Base-by-base conservation (phyloP, 1,140 invertebrate genomes). In the Trachymyrmex septentrionalis region DNA sequence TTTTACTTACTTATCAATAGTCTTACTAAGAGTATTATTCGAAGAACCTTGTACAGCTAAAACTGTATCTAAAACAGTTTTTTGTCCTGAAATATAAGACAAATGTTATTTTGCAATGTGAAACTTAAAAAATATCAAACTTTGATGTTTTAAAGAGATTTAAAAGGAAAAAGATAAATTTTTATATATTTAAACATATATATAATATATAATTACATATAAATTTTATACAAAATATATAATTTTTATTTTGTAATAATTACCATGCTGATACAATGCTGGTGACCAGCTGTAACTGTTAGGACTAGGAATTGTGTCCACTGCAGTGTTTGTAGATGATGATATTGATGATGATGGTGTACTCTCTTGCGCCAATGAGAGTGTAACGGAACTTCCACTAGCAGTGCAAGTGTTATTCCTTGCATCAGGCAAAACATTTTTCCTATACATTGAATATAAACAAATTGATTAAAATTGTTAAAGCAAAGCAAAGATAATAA, bases 261-360 rank as follows among this genome's bases (percentile, higher is more conserved):
- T 88, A 94, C 94, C 86, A 30, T 94, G 91, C 69, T 94, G 93
- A 91, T 93, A 94, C 24, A 92, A 88, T 57, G 91, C 90, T 1
- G 94, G 94, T 14, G 92, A 89, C 93, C 93, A 94, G 72, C 91
- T 94, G 19, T 93, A 93, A 91, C 92, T 94, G 34, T 92, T 94
- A 24, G 90, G 86, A 72, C 90, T 93, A 69, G 91, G 69, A 73
- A 93, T 91, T 82, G 80, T 88, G 30, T 93, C 91, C 6, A 87
- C 85, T 75, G 84, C 12, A 67, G 86, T 91, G 44, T 73, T 90
- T 67, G 87, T 80, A 24, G 91, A 84, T 16, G 90, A 90, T 44
- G 38, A 44, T 44, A 44, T 38, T 38, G 34, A 44, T 10, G 91
- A 84, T 21, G 90, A 90, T 57, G 90, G 91, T 19, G 90, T 88